Percentiles rank a stretch among this genome's conserved stretches.
These are phyloP conservation scores for Taphrorychus bicolor DNA, from an alignment of 2,888 invertebrate species.

Conservation along the genomic window DNA sequence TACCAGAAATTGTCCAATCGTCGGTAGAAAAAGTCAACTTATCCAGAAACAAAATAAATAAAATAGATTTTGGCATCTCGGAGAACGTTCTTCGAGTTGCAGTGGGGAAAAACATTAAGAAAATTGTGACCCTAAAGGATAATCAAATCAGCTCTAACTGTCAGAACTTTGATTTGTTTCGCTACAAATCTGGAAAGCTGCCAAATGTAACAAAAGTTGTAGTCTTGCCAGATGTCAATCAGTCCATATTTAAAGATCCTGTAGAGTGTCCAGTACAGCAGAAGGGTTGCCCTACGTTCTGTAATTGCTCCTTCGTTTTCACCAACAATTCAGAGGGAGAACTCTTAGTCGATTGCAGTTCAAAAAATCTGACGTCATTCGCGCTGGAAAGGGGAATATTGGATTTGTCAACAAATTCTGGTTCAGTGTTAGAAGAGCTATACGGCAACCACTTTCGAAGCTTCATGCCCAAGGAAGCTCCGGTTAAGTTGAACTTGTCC, in stretches of 20 bases:
- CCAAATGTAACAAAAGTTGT: constrained; percentile 52
- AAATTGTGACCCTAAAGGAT: too few species aligned
- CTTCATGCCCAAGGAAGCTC: constrained; percentile 58
- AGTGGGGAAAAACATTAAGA: too few species aligned
- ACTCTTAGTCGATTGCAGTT: constrained; percentile 65
- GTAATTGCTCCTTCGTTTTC: constrained; percentile 64
- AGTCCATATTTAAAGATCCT: constrained; percentile 56
- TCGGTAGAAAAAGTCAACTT: too few species aligned
- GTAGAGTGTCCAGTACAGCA: constrained; percentile 57
- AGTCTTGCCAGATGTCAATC: constrained; percentile 42
- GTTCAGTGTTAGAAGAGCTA: too few species aligned
- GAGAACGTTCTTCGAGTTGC: too few species aligned
- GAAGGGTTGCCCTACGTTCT: constrained; percentile 63
- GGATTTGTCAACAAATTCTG: too few species aligned
- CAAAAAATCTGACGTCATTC: constrained; percentile 58
- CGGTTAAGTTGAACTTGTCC: constrained; percentile 50
- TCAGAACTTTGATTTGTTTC: too few species aligned
- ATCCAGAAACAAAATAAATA: too few species aligned
- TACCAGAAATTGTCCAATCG: too few species aligned
- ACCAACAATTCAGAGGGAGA: constrained; percentile 60
- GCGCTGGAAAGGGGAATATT: constrained; percentile 53
- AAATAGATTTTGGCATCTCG: too few species aligned
- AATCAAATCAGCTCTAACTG: too few species aligned
- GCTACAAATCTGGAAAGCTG: constrained; percentile 60
- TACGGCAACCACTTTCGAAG: too few species aligned